Conservation (phyloP, 2,797 vertebrate species). For the Oryzias dopingdopingensis region DNA sequence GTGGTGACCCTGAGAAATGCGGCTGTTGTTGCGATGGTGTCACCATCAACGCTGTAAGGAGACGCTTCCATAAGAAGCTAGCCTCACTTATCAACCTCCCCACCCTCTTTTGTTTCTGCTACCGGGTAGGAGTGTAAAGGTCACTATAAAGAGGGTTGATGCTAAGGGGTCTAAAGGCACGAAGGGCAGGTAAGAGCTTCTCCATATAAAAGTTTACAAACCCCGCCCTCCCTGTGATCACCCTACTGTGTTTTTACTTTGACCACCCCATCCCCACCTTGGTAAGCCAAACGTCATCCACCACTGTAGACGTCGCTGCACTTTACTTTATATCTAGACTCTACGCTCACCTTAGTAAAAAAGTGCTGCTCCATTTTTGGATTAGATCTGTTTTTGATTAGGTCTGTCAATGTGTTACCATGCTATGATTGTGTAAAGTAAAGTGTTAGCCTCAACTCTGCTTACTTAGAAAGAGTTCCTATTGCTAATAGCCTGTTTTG, state of each 20-base stretch:
- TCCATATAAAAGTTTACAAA: constrained; percentile 43
- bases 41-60: no score
- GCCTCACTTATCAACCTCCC: constrained; percentile 51
- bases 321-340: constrained; percentile 45
- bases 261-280: constrained; percentile 15
- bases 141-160: constrained; percentile 90
- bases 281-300: constrained; percentile 20
- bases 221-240: no score
- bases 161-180: constrained; percentile 82
- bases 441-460: constrained; percentile 48
- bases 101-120: constrained; percentile 83
- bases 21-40: no score
- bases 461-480: constrained; percentile 23
- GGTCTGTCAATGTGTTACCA: constrained; percentile 1
- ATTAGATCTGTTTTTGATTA: no score
- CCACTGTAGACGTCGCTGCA: constrained; percentile 47
- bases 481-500: constrained; percentile 18
- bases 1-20: no score
- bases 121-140: constrained; percentile 87
- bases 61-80: no score
- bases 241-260: constrained; percentile 49
- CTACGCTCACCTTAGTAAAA: neutral
- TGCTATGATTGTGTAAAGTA: constrained; percentile 50
- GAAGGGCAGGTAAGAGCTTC: constrained; percentile 85
- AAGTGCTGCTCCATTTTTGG: constrained; percentile 5